phyloP scores from a whole-genome alignment of 2,888 invertebrate genomes.

The Synanthedon myopaeformis region DNA sequence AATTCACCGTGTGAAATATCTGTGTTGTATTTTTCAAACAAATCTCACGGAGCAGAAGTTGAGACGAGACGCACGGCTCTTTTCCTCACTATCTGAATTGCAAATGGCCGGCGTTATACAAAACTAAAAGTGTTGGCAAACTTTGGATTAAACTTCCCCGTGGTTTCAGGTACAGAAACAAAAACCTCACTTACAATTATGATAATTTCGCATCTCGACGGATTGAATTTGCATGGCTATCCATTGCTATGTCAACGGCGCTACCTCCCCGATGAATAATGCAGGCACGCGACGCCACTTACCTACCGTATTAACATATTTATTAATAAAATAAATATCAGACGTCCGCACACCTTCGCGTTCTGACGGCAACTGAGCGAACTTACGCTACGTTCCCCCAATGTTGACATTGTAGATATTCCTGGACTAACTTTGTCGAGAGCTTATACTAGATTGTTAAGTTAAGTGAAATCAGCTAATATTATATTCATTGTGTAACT shows the following conservation, averaged over 20 bases:
- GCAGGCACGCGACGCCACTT: conserved; percentile 54
- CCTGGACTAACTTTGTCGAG: conserved; percentile 39
- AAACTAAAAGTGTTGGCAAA: conserved; percentile 69
- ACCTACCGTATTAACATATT: conserved; percentile 67
- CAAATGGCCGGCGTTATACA: conserved; percentile 62
- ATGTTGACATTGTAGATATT: conserved; percentile 43
- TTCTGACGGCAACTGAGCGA: conserved; percentile 28
- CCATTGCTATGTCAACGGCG: conserved; percentile 66
- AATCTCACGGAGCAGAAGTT: conserved; percentile 48
- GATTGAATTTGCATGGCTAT: conserved; percentile 69
- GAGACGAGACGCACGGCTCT: conserved; percentile 49
- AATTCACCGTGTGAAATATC: conserved; percentile 33
- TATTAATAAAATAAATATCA: conserved; percentile 69
- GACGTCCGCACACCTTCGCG: conserved; percentile 41
- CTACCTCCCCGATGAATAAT: conserved; percentile 63
- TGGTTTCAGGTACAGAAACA: conserved; percentile 60
- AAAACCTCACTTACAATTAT: conserved; percentile 69
- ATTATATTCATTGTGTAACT: conserved; percentile 55
- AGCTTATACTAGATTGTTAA: conserved; percentile 44
- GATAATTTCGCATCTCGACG: conserved; percentile 65
- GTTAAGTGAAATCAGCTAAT: conserved; percentile 51
- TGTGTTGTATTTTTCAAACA: conserved; percentile 56
- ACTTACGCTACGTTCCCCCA: conserved; percentile 9
- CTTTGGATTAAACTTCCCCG: conserved; percentile 64
- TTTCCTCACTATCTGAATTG: conserved; percentile 65